Evolutionary conservation across 2,888 invertebrate species (phyloP).

Genomic region (Unio pictorum): DNA sequence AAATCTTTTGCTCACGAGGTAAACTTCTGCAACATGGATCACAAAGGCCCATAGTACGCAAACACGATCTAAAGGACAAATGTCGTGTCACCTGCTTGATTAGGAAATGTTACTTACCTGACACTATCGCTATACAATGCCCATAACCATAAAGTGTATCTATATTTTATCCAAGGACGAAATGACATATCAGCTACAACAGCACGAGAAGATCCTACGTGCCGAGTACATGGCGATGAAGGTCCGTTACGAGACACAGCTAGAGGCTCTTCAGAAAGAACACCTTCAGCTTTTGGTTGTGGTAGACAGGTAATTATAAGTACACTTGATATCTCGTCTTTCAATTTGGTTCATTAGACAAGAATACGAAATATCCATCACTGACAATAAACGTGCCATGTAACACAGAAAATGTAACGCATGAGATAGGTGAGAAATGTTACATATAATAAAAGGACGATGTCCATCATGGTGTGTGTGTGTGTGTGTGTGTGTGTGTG

Average conservation of each 20-base stretch:
- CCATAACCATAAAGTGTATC: background rate
- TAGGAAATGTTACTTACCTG: background rate
- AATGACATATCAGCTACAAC: constrained; percentile 58
- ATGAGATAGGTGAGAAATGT: too few relatives aligned
- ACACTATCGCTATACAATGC: background rate
- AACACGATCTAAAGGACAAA: too few relatives aligned
- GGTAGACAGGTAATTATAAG: constrained; percentile 1
- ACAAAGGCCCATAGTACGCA: too few relatives aligned
- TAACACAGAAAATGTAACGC: too few relatives aligned
- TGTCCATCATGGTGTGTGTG: too few relatives aligned
- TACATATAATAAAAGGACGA: too few relatives aligned
- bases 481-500: too few relatives aligned
- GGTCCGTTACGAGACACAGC: constrained; percentile 57
- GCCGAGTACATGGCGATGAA: constrained; percentile 62
- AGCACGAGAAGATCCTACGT: constrained; percentile 55
- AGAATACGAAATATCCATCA: too few relatives aligned
- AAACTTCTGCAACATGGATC: too few relatives aligned
- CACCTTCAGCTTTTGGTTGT: constrained; percentile 25
- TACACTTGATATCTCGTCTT: background rate
- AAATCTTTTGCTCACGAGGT: too few relatives aligned
- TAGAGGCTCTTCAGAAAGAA: constrained; percentile 51
- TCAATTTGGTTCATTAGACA: too few relatives aligned
- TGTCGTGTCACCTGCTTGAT: background rate
- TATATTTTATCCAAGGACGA: constrained; percentile 44
- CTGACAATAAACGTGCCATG: too few relatives aligned